phyloP scores from a whole-genome alignment of 2,797 vertebrate species.

The Cichlasoma orientale region DNA sequence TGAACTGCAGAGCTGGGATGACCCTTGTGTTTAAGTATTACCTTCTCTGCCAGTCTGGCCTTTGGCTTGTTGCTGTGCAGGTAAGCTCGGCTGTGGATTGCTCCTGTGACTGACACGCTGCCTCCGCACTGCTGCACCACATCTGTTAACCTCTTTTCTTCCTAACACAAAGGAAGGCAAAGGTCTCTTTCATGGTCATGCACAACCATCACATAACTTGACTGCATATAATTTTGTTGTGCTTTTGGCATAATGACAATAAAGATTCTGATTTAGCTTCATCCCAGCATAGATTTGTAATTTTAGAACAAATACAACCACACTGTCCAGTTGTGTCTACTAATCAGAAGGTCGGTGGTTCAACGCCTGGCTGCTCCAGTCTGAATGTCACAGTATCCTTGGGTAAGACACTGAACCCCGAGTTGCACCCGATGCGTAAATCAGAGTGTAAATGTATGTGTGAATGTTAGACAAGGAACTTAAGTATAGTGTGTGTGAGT shows the following conservation, averaged over 20 bases:
- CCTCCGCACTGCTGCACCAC: conserved; percentile 84
- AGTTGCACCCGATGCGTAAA: neutral
- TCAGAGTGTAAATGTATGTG: neutral
- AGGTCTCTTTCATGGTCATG: neutral
- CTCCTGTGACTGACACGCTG: conserved; percentile 84
- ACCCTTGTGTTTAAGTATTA: conserved; percentile 51
- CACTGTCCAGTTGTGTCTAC: neutral
- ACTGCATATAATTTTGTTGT: too few relatives aligned
- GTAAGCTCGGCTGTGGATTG: conserved; percentile 88
- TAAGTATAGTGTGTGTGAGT: neutral
- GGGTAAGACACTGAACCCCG: neutral
- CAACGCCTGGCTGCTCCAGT: neutral
- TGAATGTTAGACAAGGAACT: neutral
- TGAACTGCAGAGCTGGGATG: neutral
- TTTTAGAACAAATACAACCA: neutral
- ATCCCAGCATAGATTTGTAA: neutral
- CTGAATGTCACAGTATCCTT: neutral
- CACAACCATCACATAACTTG: neutral
- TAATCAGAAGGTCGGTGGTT: neutral
- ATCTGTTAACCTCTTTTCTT: conserved; percentile 73
- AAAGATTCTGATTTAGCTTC: neutral
- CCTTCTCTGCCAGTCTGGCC: conserved; percentile 88
- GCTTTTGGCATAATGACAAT: too few relatives aligned
- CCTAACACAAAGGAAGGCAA: conserved; percentile 26
- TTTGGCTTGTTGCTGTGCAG: conserved; percentile 90